Percentiles rank a stretch among this genome's conserved stretches.
phyloP scores from a whole-genome alignment of 2,113 vertebrate genomes.

The Acrocephalus arundinaceus region DNA sequence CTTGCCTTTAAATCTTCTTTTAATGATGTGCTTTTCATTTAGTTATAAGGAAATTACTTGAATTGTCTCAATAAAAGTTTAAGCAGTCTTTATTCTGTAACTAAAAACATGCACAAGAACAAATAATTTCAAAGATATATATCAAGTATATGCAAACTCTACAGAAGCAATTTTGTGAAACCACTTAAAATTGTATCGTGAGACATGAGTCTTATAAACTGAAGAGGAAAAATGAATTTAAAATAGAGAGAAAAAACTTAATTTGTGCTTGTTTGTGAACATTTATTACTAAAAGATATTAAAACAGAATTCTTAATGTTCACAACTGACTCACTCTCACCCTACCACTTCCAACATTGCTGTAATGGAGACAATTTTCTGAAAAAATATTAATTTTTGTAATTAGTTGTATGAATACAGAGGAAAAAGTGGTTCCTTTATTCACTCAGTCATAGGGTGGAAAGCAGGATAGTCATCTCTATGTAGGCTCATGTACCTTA shows the following conservation, averaged over 20 bases:
- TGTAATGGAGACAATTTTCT: neutral
- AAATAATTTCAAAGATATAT: neutral
- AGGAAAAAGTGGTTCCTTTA: neutral
- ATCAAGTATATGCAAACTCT: neutral
- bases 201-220: neutral
- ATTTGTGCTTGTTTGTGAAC: neutral
- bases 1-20: constrained; percentile 16
- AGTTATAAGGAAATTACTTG: neutral
- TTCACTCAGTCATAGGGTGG: rapidly evolving
- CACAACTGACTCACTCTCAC: neutral
- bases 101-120: neutral
- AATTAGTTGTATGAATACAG: neutral
- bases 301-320: neutral
- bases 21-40: neutral
- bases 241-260: neutral
- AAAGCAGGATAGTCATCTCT: neutral
- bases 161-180: neutral
- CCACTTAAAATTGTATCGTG: neutral
- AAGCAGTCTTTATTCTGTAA: neutral
- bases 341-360: neutral
- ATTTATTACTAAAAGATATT: neutral
- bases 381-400: neutral
- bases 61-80: constrained; percentile 8
- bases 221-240: neutral
- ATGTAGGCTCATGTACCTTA: rapidly evolving